phyloP scores from a whole-genome alignment of 2,113 vertebrate species.

The Micronycteris hirsuta region DNA sequence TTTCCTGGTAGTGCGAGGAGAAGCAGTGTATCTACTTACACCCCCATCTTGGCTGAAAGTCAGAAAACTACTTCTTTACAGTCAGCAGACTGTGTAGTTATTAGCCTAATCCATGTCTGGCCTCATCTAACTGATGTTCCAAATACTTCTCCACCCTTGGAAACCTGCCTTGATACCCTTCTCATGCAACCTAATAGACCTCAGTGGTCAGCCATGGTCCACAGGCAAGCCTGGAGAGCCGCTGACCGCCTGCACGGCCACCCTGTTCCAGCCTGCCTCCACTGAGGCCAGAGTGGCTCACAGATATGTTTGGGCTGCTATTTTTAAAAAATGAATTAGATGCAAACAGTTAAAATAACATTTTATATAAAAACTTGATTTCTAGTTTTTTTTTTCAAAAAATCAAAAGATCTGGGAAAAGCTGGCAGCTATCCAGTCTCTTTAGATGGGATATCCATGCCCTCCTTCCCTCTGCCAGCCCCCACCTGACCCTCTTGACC shows the following conservation, averaged over 20 bases:
- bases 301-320: background rate
- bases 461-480: background rate
- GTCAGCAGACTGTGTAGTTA: background rate
- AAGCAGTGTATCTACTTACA: too few species aligned
- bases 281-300: background rate
- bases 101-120: too few species aligned
- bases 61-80: background rate
- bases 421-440: background rate
- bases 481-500: too few species aligned
- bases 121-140: background rate
- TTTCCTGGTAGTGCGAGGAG: too few species aligned
- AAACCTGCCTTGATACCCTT: background rate
- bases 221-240: background rate
- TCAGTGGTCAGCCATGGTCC: background rate
- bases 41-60: too few species aligned
- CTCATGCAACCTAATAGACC: background rate
- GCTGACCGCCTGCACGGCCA: background rate
- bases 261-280: background rate
- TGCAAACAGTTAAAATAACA: background rate
- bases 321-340: background rate
- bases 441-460: background rate
- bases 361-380: conserved; percentile 1
- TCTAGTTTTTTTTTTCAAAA: background rate
- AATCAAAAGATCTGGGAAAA: background rate
- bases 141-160: background rate